Percentiles rank a stretch among this genome's conserved stretches.
These are phyloP conservation scores for Geotria australis DNA, from an alignment of 2,797 vertebrate genomes.

Conservation along the genomic window DNA sequence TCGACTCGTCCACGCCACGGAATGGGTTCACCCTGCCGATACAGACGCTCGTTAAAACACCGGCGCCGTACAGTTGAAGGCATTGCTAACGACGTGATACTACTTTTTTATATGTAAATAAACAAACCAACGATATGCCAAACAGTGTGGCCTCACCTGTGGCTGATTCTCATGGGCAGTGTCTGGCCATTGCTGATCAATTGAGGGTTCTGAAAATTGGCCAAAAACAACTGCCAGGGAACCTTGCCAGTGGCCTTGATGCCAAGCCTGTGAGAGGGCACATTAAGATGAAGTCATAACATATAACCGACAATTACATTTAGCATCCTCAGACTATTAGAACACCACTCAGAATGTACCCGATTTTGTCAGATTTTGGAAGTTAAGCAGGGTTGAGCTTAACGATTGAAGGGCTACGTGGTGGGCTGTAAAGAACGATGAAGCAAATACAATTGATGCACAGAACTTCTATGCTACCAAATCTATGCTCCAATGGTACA, in stretches of 20 bases:
- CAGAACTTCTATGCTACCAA: no score
- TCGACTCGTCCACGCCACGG: slow-evolving; percentile 2
- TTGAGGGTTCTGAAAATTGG: slow-evolving; percentile 6
- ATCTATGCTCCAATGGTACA: no score
- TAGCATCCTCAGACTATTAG: no score
- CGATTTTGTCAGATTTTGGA: slow-evolving; percentile 5
- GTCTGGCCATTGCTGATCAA: slow-evolving; percentile 1
- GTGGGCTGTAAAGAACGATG: no score
- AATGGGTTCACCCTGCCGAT: slow-evolving; percentile 2
- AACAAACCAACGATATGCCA: not conserved
- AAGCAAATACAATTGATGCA: no score
- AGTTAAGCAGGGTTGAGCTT: slow-evolving; percentile 3
- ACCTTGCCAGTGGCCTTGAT: slow-evolving; percentile 9
- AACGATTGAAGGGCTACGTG: no score
- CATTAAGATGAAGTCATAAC: not conserved
- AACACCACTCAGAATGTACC: not conserved
- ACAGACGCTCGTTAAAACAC: no score
- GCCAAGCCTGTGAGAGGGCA: slow-evolving; percentile 8
- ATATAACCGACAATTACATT: no score
- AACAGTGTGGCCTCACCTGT: slow-evolving; percentile 4
- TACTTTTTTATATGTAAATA: no score
- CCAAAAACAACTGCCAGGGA: slow-evolving; percentile 17
- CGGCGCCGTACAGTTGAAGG: no score
- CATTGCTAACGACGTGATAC: no score
- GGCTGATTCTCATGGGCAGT: slow-evolving; percentile 2